Conservation (phyloP, 2,797 vertebrate genomes). For the Anguilla pacifica region DNA sequence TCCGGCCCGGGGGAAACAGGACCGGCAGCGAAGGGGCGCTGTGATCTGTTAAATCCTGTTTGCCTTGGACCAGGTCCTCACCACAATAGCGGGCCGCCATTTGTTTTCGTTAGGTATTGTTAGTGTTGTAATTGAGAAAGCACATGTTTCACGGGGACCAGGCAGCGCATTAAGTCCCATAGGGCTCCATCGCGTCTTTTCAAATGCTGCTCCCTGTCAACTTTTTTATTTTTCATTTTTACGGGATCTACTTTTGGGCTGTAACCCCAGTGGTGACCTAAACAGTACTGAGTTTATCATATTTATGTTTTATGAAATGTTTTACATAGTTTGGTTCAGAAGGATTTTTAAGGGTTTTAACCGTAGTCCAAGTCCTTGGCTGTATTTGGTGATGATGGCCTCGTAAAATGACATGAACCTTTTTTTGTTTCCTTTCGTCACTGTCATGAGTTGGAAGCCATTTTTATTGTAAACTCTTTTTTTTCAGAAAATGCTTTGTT, state of each 20-base stretch:
- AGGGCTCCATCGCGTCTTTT: neutral
- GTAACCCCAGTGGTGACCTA: neutral
- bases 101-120: slow-evolving; percentile 37
- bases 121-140: slow-evolving; percentile 41
- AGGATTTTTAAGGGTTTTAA: neutral
- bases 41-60: slow-evolving; percentile 50
- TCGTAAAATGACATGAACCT: neutral
- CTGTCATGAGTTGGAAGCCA: neutral
- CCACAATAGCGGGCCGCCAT: slow-evolving; percentile 12
- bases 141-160: slow-evolving; percentile 4
- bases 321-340: neutral
- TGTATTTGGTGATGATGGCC: neutral
- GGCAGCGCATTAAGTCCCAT: neutral
- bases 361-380: neutral
- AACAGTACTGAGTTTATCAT: neutral
- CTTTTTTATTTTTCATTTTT: neutral
- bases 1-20: neutral
- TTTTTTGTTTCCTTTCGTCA: neutral
- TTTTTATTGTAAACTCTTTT: neutral
- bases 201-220: neutral
- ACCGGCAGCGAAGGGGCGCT: neutral
- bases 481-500: neutral
- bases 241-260: neutral
- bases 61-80: slow-evolving; percentile 40
- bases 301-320: neutral